A percentile compares a stretch with the other conserved stretches of the same genome.
phyloP scores from a whole-genome alignment of 2,113 vertebrate species.

The Rhabdomys dilectus region DNA sequence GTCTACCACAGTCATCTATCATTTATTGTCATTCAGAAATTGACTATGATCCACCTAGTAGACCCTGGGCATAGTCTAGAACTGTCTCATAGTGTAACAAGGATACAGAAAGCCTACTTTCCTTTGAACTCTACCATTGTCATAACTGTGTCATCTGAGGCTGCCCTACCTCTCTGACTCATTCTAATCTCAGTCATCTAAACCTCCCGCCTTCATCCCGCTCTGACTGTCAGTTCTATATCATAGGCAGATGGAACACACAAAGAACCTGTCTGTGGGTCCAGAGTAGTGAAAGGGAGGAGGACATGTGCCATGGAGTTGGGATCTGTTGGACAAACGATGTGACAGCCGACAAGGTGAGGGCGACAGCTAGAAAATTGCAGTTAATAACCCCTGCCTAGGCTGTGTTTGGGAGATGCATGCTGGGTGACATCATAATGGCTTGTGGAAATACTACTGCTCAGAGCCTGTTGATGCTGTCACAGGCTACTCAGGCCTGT shows the following conservation, averaged over 20 bases:
- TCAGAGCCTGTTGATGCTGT: neutral
- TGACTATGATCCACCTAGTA: too few relatives aligned
- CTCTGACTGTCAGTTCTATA: neutral
- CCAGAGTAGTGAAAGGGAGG: neutral
- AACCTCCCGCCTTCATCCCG: neutral
- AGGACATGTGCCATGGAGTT: neutral
- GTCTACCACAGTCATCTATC: too few relatives aligned
- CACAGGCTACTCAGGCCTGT: neutral
- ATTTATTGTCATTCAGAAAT: neutral
- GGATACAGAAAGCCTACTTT: neutral
- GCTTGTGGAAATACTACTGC: constrained; percentile 13
- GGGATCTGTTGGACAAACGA: neutral
- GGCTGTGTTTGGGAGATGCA: constrained; percentile 54
- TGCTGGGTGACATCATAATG: neutral
- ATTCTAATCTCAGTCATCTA: neutral
- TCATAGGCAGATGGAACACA: neutral
- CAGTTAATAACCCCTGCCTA: constrained; percentile 6
- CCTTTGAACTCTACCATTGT: too few relatives aligned
- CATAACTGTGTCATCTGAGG: neutral
- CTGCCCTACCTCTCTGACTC: neutral
- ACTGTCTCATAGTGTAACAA: neutral
- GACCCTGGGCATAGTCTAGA: neutral
- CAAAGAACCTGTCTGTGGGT: constrained; percentile 14
- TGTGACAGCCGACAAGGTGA: constrained; percentile 47
- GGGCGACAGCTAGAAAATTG: constrained; percentile 66